These are phyloP conservation scores for Menura novaehollandiae DNA, from an alignment of 2,113 vertebrate species.

Conservation along the genomic window DNA sequence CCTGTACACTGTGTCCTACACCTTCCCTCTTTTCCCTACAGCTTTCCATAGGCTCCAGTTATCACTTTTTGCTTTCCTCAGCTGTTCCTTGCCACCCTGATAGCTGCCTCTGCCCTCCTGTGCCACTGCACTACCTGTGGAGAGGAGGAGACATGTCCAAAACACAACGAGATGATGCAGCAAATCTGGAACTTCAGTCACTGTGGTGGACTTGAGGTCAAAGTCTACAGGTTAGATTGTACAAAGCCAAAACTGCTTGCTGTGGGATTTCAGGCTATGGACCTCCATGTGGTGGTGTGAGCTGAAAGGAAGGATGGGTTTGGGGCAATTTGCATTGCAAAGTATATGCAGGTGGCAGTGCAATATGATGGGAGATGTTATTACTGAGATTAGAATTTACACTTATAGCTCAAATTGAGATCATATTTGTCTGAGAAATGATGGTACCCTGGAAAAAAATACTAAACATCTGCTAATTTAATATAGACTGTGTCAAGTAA, in stretches of 20 bases:
- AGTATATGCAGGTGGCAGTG: neutral
- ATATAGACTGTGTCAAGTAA: neutral
- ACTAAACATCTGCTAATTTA: slow-evolving; percentile 20
- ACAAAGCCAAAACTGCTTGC: neutral
- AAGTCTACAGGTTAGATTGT: neutral
- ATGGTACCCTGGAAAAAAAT: neutral
- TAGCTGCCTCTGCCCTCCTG: neutral
- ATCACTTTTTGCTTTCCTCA: neutral
- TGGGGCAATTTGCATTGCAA: neutral
- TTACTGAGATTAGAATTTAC: slow-evolving; percentile 24
- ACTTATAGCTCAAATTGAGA: neutral
- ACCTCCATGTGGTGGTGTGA: neutral
- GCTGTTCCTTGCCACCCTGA: neutral
- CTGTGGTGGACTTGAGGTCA: neutral
- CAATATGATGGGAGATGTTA: neutral
- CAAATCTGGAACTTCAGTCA: slow-evolving; percentile 5
- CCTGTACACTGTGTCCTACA: neutral
- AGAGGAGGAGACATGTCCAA: neutral
- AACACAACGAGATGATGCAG: slow-evolving; percentile 26
- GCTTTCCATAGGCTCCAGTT: slow-evolving; percentile 19
- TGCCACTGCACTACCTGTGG: neutral
- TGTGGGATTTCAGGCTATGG: neutral
- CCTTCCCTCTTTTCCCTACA: neutral
- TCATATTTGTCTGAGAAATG: neutral
- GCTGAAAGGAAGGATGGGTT: neutral